Evolutionary conservation across 2,113 vertebrate species (phyloP).

Genomic region (Callipepla squamata): DNA sequence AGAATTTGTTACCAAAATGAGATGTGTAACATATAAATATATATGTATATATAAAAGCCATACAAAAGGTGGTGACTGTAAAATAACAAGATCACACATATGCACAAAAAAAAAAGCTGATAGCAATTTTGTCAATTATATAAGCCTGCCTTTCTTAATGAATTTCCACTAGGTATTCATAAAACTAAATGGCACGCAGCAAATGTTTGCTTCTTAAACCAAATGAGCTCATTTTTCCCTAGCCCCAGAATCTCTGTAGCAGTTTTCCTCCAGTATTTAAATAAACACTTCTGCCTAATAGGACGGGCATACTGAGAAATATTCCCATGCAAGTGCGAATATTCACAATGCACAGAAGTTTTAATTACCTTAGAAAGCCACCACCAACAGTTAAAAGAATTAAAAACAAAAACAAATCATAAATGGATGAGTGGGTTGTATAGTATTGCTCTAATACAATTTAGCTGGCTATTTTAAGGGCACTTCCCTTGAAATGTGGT

Average conservation of each 20-base stretch:
- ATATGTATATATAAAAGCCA: neutral
- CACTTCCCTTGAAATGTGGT: conserved; percentile 79
- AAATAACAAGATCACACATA: neutral
- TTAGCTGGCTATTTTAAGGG: conserved; percentile 75
- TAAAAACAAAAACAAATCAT: conserved; percentile 61
- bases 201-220: conserved; percentile 9
- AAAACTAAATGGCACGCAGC: neutral
- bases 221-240: neutral
- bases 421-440: conserved; percentile 51
- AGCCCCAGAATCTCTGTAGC: neutral
- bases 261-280: neutral
- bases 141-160: neutral
- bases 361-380: conserved; percentile 50
- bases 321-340: conserved; percentile 4
- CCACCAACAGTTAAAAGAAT: conserved; percentile 53
- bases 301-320: conserved; percentile 15
- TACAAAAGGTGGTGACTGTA: neutral
- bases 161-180: neutral
- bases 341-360: conserved; percentile 54
- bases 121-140: neutral
- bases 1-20: neutral
- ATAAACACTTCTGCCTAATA: neutral
- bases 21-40: neutral
- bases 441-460: conserved; percentile 49
- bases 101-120: neutral